phyloP scores from a whole-genome alignment of 2,888 invertebrate species.

The Chelonus formosanus region DNA sequence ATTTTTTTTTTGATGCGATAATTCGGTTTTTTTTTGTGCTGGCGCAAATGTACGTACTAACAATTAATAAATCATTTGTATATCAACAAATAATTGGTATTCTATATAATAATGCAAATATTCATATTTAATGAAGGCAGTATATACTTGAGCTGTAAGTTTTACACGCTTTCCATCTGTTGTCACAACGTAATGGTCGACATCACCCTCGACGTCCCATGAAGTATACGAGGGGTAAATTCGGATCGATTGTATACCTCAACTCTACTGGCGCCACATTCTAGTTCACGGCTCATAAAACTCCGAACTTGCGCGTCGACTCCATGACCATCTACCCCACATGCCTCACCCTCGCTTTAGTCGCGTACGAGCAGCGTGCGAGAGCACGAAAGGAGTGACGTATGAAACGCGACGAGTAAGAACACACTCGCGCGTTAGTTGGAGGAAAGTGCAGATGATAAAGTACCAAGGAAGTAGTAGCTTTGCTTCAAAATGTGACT shows the following conservation, averaged over 20 bases:
- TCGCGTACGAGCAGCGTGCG: conserved; percentile 15
- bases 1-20: no score
- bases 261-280: conserved; percentile 24
- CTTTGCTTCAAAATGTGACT: conserved; percentile 2
- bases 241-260: conserved; percentile 15
- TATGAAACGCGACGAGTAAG: conserved; percentile 9
- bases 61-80: conserved; percentile 49
- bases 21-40: conserved; percentile 52
- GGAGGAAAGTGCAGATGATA: conserved; percentile 2
- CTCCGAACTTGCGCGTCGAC: conserved; percentile 14
- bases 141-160: no score
- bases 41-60: conserved; percentile 59
- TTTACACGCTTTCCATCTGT: no score
- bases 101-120: no score
- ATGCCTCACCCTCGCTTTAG: conserved; percentile 14
- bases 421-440: conserved; percentile 3
- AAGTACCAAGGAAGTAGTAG: conserved; percentile 1
- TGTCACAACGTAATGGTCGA: not conserved
- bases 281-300: conserved; percentile 1
- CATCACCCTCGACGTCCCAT: conserved; percentile 1
- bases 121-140: no score
- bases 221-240: not conserved
- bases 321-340: conserved; percentile 15
- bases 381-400: not conserved
- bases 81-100: not conserved